A percentile compares a stretch with the other conserved stretches of the same genome.
Evolutionary conservation across 1,140 invertebrate species (phyloP).

Genomic region (Sitobion miscanthi): DNA sequence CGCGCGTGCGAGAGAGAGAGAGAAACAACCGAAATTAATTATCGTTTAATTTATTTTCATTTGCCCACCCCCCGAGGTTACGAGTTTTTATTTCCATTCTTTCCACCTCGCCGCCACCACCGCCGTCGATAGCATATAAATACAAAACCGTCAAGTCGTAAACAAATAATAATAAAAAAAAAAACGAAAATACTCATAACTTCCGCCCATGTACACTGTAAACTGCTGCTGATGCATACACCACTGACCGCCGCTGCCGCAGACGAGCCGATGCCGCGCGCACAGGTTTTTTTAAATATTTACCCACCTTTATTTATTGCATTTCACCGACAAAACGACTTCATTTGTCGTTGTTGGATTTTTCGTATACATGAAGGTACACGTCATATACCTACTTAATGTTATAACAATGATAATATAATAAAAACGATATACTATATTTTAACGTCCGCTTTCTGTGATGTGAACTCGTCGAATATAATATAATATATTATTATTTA

Average conservation of each 20-base stretch:
- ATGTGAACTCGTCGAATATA: neutral
- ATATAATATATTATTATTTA: neutral
- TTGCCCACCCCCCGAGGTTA: slow-evolving; percentile 40
- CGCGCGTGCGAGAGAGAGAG: neutral
- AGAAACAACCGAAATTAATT: slow-evolving; percentile 51
- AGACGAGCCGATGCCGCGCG: neutral
- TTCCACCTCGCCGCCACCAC: neutral
- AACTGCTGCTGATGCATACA: neutral
- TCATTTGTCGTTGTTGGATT: slow-evolving; percentile 35
- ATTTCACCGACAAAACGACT: slow-evolving; percentile 42
- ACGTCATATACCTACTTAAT: neutral
- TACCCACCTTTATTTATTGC: slow-evolving; percentile 55
- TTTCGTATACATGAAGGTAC: neutral
- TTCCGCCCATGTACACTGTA: slow-evolving; percentile 29
- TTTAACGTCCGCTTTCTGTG: neutral
- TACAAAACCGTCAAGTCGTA: slow-evolving; percentile 55
- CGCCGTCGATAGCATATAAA: slow-evolving; percentile 35
- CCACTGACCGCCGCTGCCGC: neutral
- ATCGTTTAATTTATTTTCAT: slow-evolving; percentile 57
- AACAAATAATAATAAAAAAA: slow-evolving; percentile 51
- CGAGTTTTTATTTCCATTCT: slow-evolving; percentile 49
- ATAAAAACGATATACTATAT: neutral
- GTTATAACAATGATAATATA: neutral
- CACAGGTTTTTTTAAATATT: slow-evolving; percentile 38
- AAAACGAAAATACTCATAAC: slow-evolving; percentile 32